Percentiles rank a stretch among this genome's conserved stretches.
These are phyloP conservation scores for Folsomia candida DNA, from an alignment of 2,888 invertebrate genomes.

Conservation along the genomic window DNA sequence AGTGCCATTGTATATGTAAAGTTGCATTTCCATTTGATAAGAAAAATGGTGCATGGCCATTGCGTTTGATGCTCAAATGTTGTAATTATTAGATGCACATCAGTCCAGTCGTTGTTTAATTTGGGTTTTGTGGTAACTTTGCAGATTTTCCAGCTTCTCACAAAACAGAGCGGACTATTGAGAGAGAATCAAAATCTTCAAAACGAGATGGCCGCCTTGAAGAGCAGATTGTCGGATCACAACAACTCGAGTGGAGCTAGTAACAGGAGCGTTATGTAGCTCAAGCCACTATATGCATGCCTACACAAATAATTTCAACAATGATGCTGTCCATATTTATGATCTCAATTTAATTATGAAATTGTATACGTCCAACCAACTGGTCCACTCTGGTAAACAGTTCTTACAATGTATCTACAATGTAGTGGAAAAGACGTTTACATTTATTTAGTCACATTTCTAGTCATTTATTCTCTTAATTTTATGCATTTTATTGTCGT, in stretches of 20 bases:
- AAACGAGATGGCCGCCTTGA: conserved; percentile 42
- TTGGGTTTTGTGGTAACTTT: neutral
- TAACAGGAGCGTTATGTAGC: conserved; percentile 14
- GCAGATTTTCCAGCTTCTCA: conserved; percentile 51
- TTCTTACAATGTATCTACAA: no score
- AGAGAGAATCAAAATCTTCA: conserved; percentile 49
- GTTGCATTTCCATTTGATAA: conserved; percentile 13
- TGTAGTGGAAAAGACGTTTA: no score
- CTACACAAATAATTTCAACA: no score
- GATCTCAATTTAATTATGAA: no score
- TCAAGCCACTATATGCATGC: no score
- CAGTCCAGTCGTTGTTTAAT: neutral
- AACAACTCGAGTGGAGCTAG: neutral
- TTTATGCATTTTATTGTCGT: no score
- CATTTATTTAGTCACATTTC: no score
- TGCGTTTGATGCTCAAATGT: neutral
- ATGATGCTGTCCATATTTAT: no score
- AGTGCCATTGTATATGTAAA: neutral
- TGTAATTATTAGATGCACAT: neutral
- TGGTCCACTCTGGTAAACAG: no score
- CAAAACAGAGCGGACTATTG: conserved; percentile 49
- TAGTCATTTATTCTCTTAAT: no score
- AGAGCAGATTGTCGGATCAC: conserved; percentile 29
- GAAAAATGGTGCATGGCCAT: neutral
- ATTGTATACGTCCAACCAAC: no score